A percentile compares a stretch with the other conserved stretches of the same genome.
phyloP scores from a whole-genome alignment of 1,140 invertebrate genomes.

The Muscidifurax raptorellus region DNA sequence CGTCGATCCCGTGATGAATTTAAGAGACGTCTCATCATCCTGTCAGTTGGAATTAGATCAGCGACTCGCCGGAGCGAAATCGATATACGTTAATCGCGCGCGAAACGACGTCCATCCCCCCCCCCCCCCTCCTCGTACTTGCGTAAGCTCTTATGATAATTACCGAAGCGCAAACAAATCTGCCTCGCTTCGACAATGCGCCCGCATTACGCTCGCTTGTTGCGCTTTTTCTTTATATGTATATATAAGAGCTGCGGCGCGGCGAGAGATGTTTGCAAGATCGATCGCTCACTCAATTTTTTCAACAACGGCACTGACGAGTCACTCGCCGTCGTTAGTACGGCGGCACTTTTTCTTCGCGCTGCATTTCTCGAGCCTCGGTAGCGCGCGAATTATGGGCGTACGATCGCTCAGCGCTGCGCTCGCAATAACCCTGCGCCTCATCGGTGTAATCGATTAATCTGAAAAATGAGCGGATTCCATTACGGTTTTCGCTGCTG shows the following conservation, averaged over 20 bases:
- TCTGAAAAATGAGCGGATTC: slow-evolving; percentile 8
- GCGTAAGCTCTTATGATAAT: neutral
- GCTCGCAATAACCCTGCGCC: no score
- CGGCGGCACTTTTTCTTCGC: slow-evolving; percentile 22
- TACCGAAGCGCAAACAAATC: neutral
- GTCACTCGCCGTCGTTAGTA: slow-evolving; percentile 20
- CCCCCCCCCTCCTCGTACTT: no score
- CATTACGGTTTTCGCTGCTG: neutral
- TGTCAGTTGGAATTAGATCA: no score
- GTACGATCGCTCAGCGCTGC: slow-evolving; percentile 1
- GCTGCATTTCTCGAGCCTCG: slow-evolving; percentile 2
- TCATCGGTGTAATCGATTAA: neutral
- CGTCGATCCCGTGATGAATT: no score
- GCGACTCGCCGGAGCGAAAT: no score
- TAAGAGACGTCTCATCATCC: no score
- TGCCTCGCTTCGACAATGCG: neutral
- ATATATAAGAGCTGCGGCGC: neutral
- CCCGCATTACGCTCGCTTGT: neutral
- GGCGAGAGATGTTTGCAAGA: neutral
- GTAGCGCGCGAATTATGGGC: neutral
- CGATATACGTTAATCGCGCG: no score
- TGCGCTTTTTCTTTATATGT: neutral
- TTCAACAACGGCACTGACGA: neutral
- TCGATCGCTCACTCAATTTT: slow-evolving; percentile 39
- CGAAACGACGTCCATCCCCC: no score